Base-by-base conservation (phyloP, 2,797 vertebrate species). In the Phalloptychus januarius region DNA sequence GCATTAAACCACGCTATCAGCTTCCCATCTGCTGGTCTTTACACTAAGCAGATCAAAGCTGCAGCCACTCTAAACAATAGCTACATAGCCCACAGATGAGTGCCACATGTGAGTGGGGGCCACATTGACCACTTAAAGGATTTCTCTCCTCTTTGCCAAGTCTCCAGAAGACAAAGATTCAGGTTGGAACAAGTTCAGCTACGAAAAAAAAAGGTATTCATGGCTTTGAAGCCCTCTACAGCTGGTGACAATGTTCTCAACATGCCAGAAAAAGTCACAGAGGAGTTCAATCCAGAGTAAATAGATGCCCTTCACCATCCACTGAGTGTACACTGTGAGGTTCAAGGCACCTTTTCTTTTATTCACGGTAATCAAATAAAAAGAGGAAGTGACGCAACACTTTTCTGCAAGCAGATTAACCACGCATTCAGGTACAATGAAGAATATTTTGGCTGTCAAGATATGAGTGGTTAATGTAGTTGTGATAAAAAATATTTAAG, bases 71-170 rank as follows among this genome's bases (percentile, higher is more conserved):
- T 80, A 88, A 93, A 94, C 93, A 94, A 90, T 88, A 82, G 80
- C 81, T 11, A 74, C 82, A 89, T 86, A 73, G 81, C 76, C 83
- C 84, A 85, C 93, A 94, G 92, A 94, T 93, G 94, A 94, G 85
- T 74, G 81, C 92, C 95, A 95, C 92, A 95, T 95, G 94, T 92
- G 90, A 83, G 79, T 71, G 84, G 77, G 84, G 86, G 76, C 40
- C 86, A 78, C 86, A 58, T n/a, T 92, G 92, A 91, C 92, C 92
- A 93, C 93, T 94, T 91, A 87, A 94, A 92, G 84, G 88, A 91
- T 88, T 90, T 93, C 93, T 87, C 90, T 83, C 87, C 89, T 91
- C 81, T 84, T 73, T 88, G 92, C 89, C 79, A 93, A 92, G 83
- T 90, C 90, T 86, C 58, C 45, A 42, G 79, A 89, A 91, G 78